These are phyloP conservation scores for Spialia ferax DNA, from an alignment of 2,888 invertebrate species.

Conservation along the genomic window DNA sequence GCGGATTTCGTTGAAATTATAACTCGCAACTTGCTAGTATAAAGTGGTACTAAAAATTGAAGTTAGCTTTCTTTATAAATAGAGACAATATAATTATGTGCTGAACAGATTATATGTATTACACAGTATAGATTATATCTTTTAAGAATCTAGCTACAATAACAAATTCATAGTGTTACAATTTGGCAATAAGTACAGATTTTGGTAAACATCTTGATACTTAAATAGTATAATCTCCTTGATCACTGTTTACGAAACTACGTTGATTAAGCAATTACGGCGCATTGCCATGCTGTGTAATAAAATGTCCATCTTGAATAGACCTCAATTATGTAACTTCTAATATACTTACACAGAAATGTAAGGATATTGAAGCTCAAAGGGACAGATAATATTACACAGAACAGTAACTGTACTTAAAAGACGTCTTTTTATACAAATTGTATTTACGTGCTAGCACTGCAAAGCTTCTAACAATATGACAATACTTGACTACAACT, in stretches of 20 bases:
- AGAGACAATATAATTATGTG: constrained; percentile 15
- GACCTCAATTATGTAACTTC: constrained; percentile 24
- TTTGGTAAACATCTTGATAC: constrained; percentile 37
- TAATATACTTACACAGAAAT: constrained; percentile 21
- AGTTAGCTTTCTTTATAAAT: constrained; percentile 1
- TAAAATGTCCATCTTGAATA: constrained; percentile 2
- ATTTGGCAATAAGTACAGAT: constrained; percentile 44
- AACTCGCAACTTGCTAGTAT: constrained; percentile 6
- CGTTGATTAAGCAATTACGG: constrained; percentile 71
- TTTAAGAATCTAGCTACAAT: constrained; percentile 26
- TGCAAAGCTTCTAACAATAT: constrained; percentile 74
- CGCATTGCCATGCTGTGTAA: constrained; percentile 53
- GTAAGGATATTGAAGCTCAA: constrained; percentile 34
- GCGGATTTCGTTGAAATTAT: neutral
- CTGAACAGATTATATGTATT: constrained; percentile 13
- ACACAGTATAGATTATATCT: too few species aligned
- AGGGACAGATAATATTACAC: constrained; percentile 30
- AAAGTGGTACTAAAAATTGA: neutral
- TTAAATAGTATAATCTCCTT: constrained; percentile 64
- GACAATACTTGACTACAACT: constrained; percentile 68
- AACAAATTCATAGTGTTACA: constrained; percentile 34
- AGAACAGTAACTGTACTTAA: constrained; percentile 46
- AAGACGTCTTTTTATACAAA: constrained; percentile 28
- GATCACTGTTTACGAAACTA: constrained; percentile 69
- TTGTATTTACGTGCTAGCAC: constrained; percentile 65